Base-by-base conservation (phyloP, 2,113 vertebrate species). In the Limnothrissa miodon region DNA sequence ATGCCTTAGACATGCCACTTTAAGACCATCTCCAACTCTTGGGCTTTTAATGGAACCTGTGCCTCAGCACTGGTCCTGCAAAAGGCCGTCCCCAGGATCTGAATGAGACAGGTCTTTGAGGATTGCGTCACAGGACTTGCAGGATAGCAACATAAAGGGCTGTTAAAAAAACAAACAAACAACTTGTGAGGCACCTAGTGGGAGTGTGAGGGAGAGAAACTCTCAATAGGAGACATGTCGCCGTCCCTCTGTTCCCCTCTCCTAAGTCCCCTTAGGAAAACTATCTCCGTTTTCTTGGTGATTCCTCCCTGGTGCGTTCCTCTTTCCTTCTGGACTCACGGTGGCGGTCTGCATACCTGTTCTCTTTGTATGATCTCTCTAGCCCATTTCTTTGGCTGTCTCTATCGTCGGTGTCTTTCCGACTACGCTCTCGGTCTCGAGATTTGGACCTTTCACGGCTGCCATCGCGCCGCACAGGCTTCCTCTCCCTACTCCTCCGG, bases 361-460 rank as follows among this genome's bases (percentile, higher is more conserved):
- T 87, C 29, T 90, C 93, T 89, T 87, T 89, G 84, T 90, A 86
- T 15, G 88, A 80, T 45, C 90, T 93, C 81, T 95, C 94, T 0
- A 90, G 80, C 0, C 95, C 93, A 11, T 96, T 96, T 84, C 93
- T 89, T 87, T 89, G 87, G 6, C 83, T 78, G 53, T 93, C 87
- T 86, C 89, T 90, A 0, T 39, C 33, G 39, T 89, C 89, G 1
- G 89, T 80, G 3, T 92, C 90, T 45, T 89, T 92, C 44, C 56
- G 91, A 1, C 51, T 87, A 33, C 66, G 66, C 11, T 74, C 66
- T 81, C 90, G 89, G 84, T 96, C 95, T 23, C 85, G 83, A 0
- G 95, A 96, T 82, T 92, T 94, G 5, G 95, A 96, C 45, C 93
- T 90, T 3, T 92, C 91, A 90, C 92, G 91, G 84, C 83, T 93